These are phyloP conservation scores for Dolichotis patagonum DNA, from an alignment of 2,113 vertebrate species.

Conservation along the genomic window DNA sequence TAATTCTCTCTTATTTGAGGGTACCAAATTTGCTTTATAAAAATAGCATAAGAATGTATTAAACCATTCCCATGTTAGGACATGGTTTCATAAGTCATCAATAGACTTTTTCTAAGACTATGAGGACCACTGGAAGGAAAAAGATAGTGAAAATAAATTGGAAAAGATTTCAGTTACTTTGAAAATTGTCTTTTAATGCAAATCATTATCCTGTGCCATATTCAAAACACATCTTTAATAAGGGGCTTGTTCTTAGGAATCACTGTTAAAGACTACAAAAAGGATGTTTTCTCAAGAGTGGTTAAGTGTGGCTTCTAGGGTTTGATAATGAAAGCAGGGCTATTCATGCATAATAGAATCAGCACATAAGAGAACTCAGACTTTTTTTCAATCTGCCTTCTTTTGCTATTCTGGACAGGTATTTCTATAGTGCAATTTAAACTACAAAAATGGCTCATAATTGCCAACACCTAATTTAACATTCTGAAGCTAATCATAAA, in stretches of 20 bases:
- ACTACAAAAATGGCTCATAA: conserved; percentile 84
- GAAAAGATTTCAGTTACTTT: conserved; percentile 56
- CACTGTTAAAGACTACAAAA: conserved; percentile 73
- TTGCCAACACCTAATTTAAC: conserved; percentile 85
- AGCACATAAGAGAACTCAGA: conserved; percentile 77
- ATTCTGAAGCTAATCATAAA: conserved; percentile 87
- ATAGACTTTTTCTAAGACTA: conserved; percentile 1
- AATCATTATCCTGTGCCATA: conserved; percentile 25
- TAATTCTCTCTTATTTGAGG: neutral
- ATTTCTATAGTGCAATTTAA: conserved; percentile 83
- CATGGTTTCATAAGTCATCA: neutral
- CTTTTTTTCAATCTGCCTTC: conserved; percentile 68
- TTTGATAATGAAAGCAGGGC: conserved; percentile 80
- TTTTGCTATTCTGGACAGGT: conserved; percentile 85
- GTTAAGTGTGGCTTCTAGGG: conserved; percentile 81
- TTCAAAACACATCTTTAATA: conserved; percentile 79
- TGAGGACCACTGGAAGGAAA: neutral
- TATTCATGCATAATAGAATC: conserved; percentile 82
- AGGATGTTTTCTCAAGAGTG: conserved; percentile 77
- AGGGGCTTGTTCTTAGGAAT: conserved; percentile 74
- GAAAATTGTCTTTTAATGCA: conserved; percentile 35
- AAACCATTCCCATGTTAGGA: neutral
- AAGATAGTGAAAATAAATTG: conserved; percentile 46
- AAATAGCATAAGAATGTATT: neutral
- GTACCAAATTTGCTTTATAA: neutral